Percentiles rank a stretch among this genome's conserved stretches.
Conservation (phyloP, 2,113 vertebrate species). For the Salvator merianae region DNA sequence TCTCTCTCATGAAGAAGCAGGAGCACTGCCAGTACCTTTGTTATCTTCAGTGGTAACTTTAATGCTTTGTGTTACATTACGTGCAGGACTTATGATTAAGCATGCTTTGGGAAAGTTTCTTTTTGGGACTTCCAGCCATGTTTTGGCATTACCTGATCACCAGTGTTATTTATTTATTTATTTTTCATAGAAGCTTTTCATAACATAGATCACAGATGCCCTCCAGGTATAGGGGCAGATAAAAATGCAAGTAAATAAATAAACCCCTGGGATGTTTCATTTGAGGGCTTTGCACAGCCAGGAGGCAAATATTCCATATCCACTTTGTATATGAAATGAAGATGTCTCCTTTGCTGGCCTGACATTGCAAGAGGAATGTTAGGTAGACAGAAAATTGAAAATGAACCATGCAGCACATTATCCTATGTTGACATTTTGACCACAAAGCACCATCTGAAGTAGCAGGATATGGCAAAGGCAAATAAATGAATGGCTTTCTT, state of each 20-base stretch:
- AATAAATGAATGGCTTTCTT: constrained; percentile 52
- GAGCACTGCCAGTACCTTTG: background rate
- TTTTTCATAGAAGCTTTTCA: background rate
- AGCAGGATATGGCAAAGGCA: constrained; percentile 57
- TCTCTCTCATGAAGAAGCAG: background rate
- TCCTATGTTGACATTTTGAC: constrained; percentile 36
- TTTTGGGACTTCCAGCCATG: too few relatives aligned
- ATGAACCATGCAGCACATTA: constrained; percentile 12
- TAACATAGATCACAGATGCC: background rate
- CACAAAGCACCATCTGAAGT: constrained; percentile 54
- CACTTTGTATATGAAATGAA: background rate
- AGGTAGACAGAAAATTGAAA: constrained; percentile 44
- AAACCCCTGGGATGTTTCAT: background rate
- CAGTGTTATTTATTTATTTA: background rate
- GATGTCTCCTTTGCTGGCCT: fast-evolving
- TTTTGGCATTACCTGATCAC: background rate
- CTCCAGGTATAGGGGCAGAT: too few relatives aligned
- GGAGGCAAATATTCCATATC: background rate
- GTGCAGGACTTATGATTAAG: too few relatives aligned
- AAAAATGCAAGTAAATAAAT: too few relatives aligned
- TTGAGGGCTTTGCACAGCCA: background rate
- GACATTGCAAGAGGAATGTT: fast-evolving
- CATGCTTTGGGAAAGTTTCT: too few relatives aligned
- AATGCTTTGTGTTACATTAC: background rate
- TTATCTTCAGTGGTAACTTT: background rate